These are phyloP conservation scores for Hydroisotoma schaefferi DNA, from an alignment of 2,888 invertebrate genomes.

Conservation along the genomic window DNA sequence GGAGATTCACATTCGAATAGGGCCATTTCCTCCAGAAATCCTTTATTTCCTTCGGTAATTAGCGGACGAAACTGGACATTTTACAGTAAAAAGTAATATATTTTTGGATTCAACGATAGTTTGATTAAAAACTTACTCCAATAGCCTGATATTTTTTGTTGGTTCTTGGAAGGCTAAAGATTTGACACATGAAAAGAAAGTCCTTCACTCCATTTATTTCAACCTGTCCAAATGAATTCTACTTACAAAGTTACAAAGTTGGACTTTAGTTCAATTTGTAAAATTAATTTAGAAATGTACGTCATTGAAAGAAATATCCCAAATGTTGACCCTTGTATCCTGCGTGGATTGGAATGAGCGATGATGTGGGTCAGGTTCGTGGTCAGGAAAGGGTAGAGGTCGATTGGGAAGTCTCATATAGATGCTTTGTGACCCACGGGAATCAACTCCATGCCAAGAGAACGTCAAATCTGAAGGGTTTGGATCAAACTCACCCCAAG, in stretches of 20 bases:
- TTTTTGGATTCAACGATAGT: slow-evolving; percentile 1
- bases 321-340: too few species aligned
- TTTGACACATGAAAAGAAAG: slow-evolving; percentile 16
- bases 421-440: slow-evolving; percentile 65
- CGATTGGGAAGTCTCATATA: slow-evolving; percentile 54
- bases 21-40: slow-evolving; percentile 82
- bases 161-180: slow-evolving; percentile 12
- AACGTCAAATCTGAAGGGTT: slow-evolving; percentile 51
- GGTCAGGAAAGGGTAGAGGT: slow-evolving; percentile 29
- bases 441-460: slow-evolving; percentile 59
- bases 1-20: slow-evolving; percentile 67
- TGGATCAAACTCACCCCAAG: slow-evolving; percentile 51
- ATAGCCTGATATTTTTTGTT: slow-evolving; percentile 22
- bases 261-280: too few species aligned
- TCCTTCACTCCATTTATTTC: slow-evolving; percentile 11
- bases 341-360: too few species aligned
- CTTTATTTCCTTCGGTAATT: slow-evolving; percentile 57
- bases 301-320: too few species aligned
- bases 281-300: too few species aligned
- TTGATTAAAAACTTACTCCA: slow-evolving; percentile 14
- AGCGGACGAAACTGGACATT: slow-evolving; percentile 56
- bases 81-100: not conserved
- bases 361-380: too few species aligned
- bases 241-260: too few species aligned
- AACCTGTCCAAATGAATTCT: slow-evolving; percentile 5